Evolutionary conservation across 2,888 invertebrate species (phyloP).

Genomic region (Lithophane semibrunnea): DNA sequence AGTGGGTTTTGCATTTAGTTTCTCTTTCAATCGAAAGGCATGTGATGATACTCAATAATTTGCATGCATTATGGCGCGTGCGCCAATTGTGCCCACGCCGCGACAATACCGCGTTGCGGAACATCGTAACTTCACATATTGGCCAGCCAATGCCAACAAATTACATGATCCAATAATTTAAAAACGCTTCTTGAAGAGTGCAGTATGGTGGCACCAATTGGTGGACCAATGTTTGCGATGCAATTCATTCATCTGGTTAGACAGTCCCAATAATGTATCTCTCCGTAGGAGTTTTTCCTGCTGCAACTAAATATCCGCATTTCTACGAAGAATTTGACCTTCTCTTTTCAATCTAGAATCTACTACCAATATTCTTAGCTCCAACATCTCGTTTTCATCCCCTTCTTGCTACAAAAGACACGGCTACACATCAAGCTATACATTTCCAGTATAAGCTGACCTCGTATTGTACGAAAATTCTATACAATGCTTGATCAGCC

Average conservation of each 20-base stretch:
- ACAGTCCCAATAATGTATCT: constrained; percentile 9
- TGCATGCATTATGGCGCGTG: constrained; percentile 53
- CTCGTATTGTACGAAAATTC: too few species aligned
- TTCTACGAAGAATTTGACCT: constrained; percentile 2
- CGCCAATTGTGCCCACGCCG: constrained; percentile 38
- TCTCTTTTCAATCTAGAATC: background rate
- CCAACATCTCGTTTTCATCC: constrained; percentile 6
- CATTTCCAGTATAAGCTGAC: too few species aligned
- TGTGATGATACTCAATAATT: constrained; percentile 30
- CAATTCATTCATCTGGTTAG: constrained; percentile 8
- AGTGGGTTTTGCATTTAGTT: constrained; percentile 9
- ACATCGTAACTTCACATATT: constrained; percentile 32
- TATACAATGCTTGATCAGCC: too few species aligned
- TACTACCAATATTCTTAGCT: constrained; percentile 4
- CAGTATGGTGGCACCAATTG: constrained; percentile 1
- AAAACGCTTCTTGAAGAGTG: background rate
- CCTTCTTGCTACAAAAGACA: constrained; percentile 15
- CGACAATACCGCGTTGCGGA: constrained; percentile 49
- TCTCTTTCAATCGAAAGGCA: constrained; percentile 32
- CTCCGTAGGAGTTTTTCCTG: background rate
- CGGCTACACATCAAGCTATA: too few species aligned
- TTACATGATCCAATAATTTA: constrained; percentile 6
- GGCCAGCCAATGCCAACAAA: constrained; percentile 26
- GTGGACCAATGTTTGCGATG: constrained; percentile 20
- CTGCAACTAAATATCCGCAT: background rate